Percentiles rank a stretch among this genome's conserved stretches.
Evolutionary conservation across 2,888 invertebrate species (phyloP).

Genomic region (Chydorus sphaericus): DNA sequence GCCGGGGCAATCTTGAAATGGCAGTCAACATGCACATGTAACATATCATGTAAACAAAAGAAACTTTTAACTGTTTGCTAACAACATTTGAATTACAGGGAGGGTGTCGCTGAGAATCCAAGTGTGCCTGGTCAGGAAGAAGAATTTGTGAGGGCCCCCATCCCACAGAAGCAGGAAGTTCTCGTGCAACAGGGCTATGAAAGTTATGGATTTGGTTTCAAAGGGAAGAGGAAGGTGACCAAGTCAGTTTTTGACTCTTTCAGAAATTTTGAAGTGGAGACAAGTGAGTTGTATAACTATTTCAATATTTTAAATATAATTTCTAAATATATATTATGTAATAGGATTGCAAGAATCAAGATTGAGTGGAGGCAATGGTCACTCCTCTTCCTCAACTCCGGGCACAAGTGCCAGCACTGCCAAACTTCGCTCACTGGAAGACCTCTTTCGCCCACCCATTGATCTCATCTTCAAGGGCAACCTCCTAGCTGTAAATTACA

Average conservation of each 20-base stretch:
- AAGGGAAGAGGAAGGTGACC: slow-evolving; percentile 25
- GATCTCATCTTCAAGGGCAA: slow-evolving; percentile 47
- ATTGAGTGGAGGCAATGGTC: slow-evolving; percentile 1
- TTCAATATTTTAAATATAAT: too few relatives aligned
- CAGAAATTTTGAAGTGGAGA: slow-evolving; percentile 35
- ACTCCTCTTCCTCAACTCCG: slow-evolving; percentile 3
- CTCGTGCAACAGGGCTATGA: slow-evolving; percentile 26
- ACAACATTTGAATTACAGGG: too few relatives aligned
- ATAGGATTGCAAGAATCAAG: slow-evolving; percentile 13
- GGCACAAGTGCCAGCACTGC: slow-evolving; percentile 11
- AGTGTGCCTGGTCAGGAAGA: slow-evolving; percentile 15
- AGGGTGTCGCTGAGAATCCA: slow-evolving; percentile 21
- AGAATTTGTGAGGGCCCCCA: slow-evolving; percentile 31
- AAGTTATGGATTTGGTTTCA: slow-evolving; percentile 22
- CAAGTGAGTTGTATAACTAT: slow-evolving; percentile 27
- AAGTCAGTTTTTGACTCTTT: slow-evolving; percentile 35
- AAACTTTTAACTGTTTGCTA: too few relatives aligned
- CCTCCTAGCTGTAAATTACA: slow-evolving; percentile 34
- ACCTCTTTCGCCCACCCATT: slow-evolving; percentile 50
- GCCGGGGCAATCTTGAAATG: slow-evolving; percentile 32
- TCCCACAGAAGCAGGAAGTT: slow-evolving; percentile 33
- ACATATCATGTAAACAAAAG: too few relatives aligned
- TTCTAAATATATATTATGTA: neutral
- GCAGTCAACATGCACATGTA: slow-evolving; percentile 36
- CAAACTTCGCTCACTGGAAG: slow-evolving; percentile 42